These are phyloP conservation scores for Pocillopora meandrina DNA, from an alignment of 92 coral and sea anemone genomes.

Conservation along the genomic window DNA sequence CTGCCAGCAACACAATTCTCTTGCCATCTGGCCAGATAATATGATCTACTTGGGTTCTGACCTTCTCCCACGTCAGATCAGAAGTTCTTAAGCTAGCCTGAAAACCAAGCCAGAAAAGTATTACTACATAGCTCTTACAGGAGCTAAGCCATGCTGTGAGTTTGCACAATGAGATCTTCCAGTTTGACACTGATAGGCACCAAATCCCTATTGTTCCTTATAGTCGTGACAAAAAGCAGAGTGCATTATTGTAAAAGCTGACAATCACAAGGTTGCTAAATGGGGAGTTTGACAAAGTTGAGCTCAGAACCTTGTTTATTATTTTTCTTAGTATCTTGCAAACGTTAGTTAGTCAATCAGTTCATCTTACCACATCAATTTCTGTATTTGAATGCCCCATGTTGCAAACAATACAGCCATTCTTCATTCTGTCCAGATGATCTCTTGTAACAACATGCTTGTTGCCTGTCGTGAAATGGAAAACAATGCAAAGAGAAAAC, in stretches of 20 bases:
- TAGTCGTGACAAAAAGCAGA: background rate
- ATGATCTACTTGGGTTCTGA: conserved; percentile 99
- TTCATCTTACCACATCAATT: conserved; percentile 92
- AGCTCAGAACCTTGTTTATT: too few relatives aligned
- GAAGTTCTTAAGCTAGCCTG: conserved; percentile 99
- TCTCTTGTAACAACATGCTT: conserved; percentile 98
- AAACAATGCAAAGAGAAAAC: background rate
- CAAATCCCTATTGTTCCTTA: too few relatives aligned
- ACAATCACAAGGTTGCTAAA: background rate
- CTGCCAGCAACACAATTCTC: conserved; percentile 94
- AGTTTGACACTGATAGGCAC: too few relatives aligned
- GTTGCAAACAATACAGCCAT: conserved; percentile 98
- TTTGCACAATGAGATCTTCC: too few relatives aligned
- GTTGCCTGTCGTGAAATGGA: conserved; percentile 63
- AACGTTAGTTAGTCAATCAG: background rate
- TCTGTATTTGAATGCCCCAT: conserved; percentile 99
- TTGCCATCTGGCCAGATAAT: conserved; percentile 99
- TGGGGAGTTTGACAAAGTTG: background rate
- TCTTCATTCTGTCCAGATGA: conserved; percentile 94
- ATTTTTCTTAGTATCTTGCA: too few relatives aligned
- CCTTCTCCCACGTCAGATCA: conserved; percentile 98
- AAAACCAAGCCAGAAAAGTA: background rate
- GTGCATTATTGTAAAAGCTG: background rate
- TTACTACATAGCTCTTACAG: too few relatives aligned
- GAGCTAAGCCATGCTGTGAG: too few relatives aligned